Base-by-base conservation (phyloP, 2,888 invertebrate genomes). In the Drosophila nr. perissopoda region DNA sequence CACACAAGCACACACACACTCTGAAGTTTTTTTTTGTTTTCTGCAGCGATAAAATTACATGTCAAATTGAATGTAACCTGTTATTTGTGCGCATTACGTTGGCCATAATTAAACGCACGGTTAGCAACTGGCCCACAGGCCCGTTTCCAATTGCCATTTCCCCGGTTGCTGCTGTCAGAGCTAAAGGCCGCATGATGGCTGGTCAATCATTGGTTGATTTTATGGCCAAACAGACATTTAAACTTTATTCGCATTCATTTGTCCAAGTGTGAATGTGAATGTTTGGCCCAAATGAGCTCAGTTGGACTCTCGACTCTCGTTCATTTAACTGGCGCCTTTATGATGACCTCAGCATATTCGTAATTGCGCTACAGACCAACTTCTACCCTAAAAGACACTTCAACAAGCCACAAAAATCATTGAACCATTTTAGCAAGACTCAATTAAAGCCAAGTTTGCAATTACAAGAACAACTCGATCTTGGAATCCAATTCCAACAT, bases 41-140 rank as follows among this genome's bases (percentile, higher is more conserved):
- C 52, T 57, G 68, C 51, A 52, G 79, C 85, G 76, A 86, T 87
- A 85, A 87, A 86, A 86, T 86, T 87, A 86, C 85, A 83, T 85
- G 88, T 86, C 85, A 86, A 86, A 86, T 86, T 86, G 85, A 86
- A 83, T 86, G 85, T 87, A 86, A 86, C 88, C 88, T 86, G 85
- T 83, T 79, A 86, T 85, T 86, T 87, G 88, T 73, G 81, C 81
- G 74, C 83, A 85, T 87, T 87, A 85, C 78, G 71, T 61, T 70
- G 74, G 81, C 77, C 81, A 87, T 83, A 87, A 86, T 86, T 86
- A 86, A 86, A 75, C 85, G 79, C 72, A 64, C 74, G 68, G 72
- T 64, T 62, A 11, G 31, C 58, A 42, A 52, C 21, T 21, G n/a
- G n/a, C 5, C 56, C 56, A 40, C 56, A 56, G 40, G 13, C 10